phyloP scores from a whole-genome alignment of 2,113 vertebrate genomes.

The human (Homo sapiens) region DNA sequence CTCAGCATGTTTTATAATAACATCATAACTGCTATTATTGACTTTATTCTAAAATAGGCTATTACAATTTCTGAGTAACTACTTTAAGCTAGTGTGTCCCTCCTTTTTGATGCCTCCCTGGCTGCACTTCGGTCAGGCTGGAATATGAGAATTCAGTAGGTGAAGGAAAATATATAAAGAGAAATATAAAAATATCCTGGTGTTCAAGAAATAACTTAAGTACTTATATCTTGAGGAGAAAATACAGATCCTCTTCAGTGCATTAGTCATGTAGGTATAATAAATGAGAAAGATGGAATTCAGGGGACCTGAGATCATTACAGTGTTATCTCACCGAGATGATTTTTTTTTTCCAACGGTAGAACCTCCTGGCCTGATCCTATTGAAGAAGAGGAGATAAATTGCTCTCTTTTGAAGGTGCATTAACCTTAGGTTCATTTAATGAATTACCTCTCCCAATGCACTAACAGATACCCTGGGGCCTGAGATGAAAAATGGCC shows the following conservation, averaged over 20 bases:
- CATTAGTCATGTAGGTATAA: neutral
- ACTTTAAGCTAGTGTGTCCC: neutral
- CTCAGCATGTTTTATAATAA: neutral
- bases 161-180: neutral
- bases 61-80: constrained; percentile 26
- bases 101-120: neutral
- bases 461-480: constrained; percentile 61
- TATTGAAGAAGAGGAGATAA: constrained; percentile 72
- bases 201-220: constrained; percentile 1
- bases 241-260: neutral
- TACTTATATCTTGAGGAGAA: neutral
- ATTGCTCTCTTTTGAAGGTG: constrained; percentile 70
- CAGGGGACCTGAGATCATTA: constrained; percentile 53
- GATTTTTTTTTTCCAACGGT: constrained; percentile 34
- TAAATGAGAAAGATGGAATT: constrained; percentile 44
- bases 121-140: neutral
- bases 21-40: neutral
- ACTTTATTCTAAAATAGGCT: neutral
- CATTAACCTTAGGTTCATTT: constrained; percentile 78
- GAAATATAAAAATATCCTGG: neutral
- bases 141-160: neutral
- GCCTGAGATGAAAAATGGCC: constrained; percentile 67
- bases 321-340: constrained; percentile 12
- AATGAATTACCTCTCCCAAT: constrained; percentile 74
- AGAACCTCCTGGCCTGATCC: constrained; percentile 67